Conservation (phyloP, 2,113 vertebrate species). For the Seriola dumerili region DNA sequence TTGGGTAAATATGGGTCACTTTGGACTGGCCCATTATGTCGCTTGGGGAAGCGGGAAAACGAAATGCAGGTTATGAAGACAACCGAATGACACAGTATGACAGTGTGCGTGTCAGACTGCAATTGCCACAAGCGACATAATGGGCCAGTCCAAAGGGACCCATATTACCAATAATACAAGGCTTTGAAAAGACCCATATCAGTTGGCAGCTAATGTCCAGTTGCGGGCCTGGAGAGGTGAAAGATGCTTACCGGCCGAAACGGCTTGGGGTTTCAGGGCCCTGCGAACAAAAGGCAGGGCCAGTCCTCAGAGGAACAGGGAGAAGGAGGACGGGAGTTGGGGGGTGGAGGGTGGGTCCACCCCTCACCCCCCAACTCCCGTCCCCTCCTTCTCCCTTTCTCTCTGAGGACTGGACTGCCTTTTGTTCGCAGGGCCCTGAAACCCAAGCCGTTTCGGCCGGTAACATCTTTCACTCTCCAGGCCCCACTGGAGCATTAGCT, state of each 20-base stretch:
- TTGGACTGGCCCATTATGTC: constrained; percentile 81
- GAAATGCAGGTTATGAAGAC: constrained; percentile 77
- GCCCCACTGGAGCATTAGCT: constrained; percentile 84
- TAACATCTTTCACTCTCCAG: constrained; percentile 85
- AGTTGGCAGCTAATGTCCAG: constrained; percentile 84
- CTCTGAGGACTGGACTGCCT: constrained; percentile 78
- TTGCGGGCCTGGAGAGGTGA: constrained; percentile 84
- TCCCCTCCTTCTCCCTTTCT: constrained; percentile 31
- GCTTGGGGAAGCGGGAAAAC: constrained; percentile 64
- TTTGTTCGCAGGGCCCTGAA: constrained; percentile 83
- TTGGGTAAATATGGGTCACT: constrained; percentile 87
- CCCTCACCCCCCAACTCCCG: background rate
- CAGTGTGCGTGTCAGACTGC: constrained; percentile 54
- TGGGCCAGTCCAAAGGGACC: constrained; percentile 82
- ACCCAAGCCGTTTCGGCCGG: constrained; percentile 79
- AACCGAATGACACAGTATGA: constrained; percentile 69
- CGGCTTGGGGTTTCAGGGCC: constrained; percentile 82
- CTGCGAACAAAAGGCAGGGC: constrained; percentile 82
- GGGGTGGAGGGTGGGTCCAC: too few species aligned
- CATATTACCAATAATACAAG: constrained; percentile 86
- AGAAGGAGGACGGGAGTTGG: too few species aligned
- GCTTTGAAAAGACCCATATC: constrained; percentile 83
- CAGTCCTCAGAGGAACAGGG: constrained; percentile 69
- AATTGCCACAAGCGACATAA: constrained; percentile 71
- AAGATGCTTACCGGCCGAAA: constrained; percentile 83